phyloP scores from a whole-genome alignment of 1,140 invertebrate species.

The Leptoteleia sp. region DNA sequence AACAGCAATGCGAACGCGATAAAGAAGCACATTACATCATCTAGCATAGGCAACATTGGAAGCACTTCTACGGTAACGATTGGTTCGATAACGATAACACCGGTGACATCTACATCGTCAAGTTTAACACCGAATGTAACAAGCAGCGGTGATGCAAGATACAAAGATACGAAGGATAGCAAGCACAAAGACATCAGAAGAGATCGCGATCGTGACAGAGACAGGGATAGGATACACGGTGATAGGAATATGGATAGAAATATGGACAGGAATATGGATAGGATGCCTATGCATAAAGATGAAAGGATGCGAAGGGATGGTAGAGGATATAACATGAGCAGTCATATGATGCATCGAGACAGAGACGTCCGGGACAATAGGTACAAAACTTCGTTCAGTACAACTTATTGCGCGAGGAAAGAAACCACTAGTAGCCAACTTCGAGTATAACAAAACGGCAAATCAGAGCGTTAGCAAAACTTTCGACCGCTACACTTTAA shows the following conservation, averaged over 20 bases:
- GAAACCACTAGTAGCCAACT: too few relatives aligned
- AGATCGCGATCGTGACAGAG: slow-evolving; percentile 69
- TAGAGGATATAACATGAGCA: slow-evolving; percentile 70
- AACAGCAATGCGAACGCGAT: slow-evolving; percentile 68
- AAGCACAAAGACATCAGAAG: slow-evolving; percentile 72
- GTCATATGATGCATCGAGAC: slow-evolving; percentile 76
- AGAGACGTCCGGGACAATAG: slow-evolving; percentile 76
- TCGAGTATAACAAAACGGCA: too few relatives aligned
- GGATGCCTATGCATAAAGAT: slow-evolving; percentile 72
- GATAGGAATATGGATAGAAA: slow-evolving; percentile 72
- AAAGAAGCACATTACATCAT: slow-evolving; percentile 73
- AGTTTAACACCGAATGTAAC: slow-evolving; percentile 69
- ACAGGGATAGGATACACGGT: slow-evolving; percentile 70
- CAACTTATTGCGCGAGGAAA: too few relatives aligned
- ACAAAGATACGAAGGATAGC: slow-evolving; percentile 75
- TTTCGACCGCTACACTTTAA: too few relatives aligned
- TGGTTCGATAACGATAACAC: slow-evolving; percentile 76
- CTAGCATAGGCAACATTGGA: slow-evolving; percentile 68
- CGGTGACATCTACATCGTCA: slow-evolving; percentile 65
- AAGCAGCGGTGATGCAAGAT: slow-evolving; percentile 59
- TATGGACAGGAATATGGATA: slow-evolving; percentile 39
- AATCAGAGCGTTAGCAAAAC: too few relatives aligned
- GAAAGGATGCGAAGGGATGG: slow-evolving; percentile 77
- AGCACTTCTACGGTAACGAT: slow-evolving; percentile 72
- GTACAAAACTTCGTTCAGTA: too few relatives aligned